Evolutionary conservation across 1,140 invertebrate species (phyloP).

Genomic region (Sminthurinus signatus): DNA sequence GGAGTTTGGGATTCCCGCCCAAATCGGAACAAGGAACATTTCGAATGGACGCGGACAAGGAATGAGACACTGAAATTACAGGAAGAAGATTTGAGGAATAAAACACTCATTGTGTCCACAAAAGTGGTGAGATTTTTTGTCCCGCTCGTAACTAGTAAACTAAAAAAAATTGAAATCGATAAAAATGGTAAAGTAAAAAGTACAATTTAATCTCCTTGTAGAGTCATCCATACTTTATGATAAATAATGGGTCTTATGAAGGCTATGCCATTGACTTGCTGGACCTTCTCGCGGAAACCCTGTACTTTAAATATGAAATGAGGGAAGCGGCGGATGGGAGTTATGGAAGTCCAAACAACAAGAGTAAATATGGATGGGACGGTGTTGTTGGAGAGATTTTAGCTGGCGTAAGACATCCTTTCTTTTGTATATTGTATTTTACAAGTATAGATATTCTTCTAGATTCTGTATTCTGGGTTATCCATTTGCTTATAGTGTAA

Average conservation of each 20-base stretch:
- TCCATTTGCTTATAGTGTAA: too few species aligned
- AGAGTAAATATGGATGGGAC: conserved; percentile 51
- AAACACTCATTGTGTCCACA: conserved; percentile 84
- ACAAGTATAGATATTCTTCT: too few species aligned
- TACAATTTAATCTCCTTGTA: conserved; percentile 45
- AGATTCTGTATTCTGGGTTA: neutral
- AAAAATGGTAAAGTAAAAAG: neutral
- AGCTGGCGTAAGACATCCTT: conserved; percentile 46
- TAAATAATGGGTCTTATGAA: conserved; percentile 51
- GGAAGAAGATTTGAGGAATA: conserved; percentile 62
- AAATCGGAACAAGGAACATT: conserved; percentile 41
- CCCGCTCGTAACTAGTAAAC: too few species aligned
- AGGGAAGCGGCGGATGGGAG: conserved; percentile 41
- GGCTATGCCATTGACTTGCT: conserved; percentile 47
- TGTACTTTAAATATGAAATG: conserved; percentile 50
- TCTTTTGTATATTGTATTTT: too few species aligned
- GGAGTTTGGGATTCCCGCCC: conserved; percentile 75
- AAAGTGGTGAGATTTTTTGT: conserved; percentile 52
- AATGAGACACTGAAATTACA: conserved; percentile 34
- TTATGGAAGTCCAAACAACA: conserved; percentile 48
- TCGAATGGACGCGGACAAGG: conserved; percentile 35
- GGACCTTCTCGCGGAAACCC: conserved; percentile 41
- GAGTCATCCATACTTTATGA: conserved; percentile 89
- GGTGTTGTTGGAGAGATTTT: conserved; percentile 54
- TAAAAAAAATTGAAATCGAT: conserved; percentile 45